Conservation (phyloP, 1,140 invertebrate species). For the Probaryconus sp. region DNA sequence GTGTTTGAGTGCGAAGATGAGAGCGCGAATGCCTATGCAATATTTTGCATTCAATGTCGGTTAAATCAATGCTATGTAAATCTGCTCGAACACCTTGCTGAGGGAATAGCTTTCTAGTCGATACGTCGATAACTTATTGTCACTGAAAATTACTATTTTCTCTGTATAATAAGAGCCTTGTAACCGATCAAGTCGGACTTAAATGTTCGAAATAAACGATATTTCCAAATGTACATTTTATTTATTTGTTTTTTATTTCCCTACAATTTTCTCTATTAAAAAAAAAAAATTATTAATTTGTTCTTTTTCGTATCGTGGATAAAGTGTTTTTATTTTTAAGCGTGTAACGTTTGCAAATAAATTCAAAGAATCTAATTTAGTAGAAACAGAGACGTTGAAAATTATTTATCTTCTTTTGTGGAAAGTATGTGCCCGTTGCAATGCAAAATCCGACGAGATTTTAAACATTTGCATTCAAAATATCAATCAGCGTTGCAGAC, state of each 20-base stretch:
- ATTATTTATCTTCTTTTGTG: conserved; percentile 22
- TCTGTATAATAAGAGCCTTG: conserved; percentile 61
- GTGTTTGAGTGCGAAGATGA: conserved; percentile 43
- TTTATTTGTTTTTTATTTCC: conserved; percentile 3
- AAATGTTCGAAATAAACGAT: conserved; percentile 54
- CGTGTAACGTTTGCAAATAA: conserved; percentile 9
- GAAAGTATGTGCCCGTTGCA: conserved; percentile 1
- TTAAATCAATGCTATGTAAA: conserved; percentile 43
- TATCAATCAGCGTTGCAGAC: conserved; percentile 34
- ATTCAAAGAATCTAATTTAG: conserved; percentile 12
- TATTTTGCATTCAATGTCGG: conserved; percentile 44
- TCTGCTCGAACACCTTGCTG: conserved; percentile 43
- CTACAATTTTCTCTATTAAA: too few relatives aligned
- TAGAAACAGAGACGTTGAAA: neutral
- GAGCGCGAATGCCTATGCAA: conserved; percentile 27
- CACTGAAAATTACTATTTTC: conserved; percentile 62
- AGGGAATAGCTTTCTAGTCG: conserved; percentile 58
- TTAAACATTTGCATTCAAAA: conserved; percentile 47
- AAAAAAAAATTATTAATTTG: too few relatives aligned
- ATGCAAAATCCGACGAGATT: conserved; percentile 20
- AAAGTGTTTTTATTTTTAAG: too few relatives aligned
- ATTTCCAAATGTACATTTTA: conserved; percentile 51
- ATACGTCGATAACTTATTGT: conserved; percentile 60
- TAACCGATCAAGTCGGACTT: conserved; percentile 51
- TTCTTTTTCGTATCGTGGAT: too few relatives aligned